Conservation (phyloP, 2,888 invertebrate species). For the Andrena flavipes region DNA sequence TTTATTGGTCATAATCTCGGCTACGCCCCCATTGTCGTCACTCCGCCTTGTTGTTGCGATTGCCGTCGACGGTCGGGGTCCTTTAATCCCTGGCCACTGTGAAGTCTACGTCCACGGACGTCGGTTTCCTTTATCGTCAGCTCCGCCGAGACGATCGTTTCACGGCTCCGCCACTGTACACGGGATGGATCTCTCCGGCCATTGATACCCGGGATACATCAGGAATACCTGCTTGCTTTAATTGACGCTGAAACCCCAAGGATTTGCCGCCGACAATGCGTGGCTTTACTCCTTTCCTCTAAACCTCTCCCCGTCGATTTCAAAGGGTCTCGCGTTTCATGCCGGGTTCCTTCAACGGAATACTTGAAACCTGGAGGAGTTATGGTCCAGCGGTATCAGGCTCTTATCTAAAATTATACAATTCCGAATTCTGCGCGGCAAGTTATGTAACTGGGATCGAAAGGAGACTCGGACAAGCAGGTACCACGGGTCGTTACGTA, state of each 20-base stretch:
- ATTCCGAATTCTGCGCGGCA: neutral
- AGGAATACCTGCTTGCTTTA: constrained; percentile 76
- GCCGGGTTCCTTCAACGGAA: neutral
- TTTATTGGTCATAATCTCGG: constrained; percentile 84
- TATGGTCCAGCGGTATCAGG: neutral
- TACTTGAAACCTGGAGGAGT: neutral
- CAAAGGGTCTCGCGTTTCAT: constrained; percentile 20
- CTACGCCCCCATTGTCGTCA: constrained; percentile 75
- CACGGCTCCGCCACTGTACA: constrained; percentile 19
- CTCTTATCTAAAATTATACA: neutral
- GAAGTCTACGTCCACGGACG: constrained; percentile 72
- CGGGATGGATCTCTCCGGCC: constrained; percentile 58
- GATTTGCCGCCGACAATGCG: constrained; percentile 59
- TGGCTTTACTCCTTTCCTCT: constrained; percentile 66
- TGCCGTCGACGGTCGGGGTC: constrained; percentile 72
- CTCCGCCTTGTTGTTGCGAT: constrained; percentile 72
- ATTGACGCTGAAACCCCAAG: constrained; percentile 77
- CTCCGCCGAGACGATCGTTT: constrained; percentile 60
- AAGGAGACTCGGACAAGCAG: neutral
- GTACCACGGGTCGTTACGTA: neutral
- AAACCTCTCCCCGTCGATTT: constrained; percentile 28
- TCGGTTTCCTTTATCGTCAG: constrained; percentile 79
- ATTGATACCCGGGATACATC: constrained; percentile 66
- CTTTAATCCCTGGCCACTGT: constrained; percentile 78
- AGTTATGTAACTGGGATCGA: neutral